Base-by-base conservation (phyloP, 2,113 vertebrate species). In the Periophthalmodon schlosseri region DNA sequence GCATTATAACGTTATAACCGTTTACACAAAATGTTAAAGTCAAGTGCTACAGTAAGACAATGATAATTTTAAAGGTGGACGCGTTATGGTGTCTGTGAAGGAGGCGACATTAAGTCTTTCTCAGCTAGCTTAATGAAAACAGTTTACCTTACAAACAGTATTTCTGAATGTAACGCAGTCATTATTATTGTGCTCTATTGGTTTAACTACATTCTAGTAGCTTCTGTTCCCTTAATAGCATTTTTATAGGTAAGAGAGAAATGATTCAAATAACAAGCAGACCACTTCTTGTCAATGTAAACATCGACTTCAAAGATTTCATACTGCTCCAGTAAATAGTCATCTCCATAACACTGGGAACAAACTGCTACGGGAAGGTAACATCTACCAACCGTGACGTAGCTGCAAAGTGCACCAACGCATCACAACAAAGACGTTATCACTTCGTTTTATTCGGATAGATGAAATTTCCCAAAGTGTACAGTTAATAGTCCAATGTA, bases 261-360 rank as follows among this genome's bases (percentile, higher is more conserved):
- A 1, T 7, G 44, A 10, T 76, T 76, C 57, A 73, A 71, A 77
- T 1, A 71, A 76, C 81, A 77, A 46, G 60, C 58, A 75, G 78
- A 83, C 79, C 83, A 80, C 78, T 78, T 84, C 80, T 88, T 68
- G 81, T 88, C 81, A 88, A 87, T 89, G 90, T 90, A 92, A 91
- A 92, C 91, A 92, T 57, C 79, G 87, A 89, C 85, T 89, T 88
- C 81, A 87, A 90, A 87, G 73, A 86, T 73, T 71, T 87, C 68
- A 68, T 65, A 79, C 54, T 34, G 33, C 1, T 72, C 76, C 91
- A 91, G 86, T 61, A 82, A 84, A 72, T 92, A 90, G 86, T 63
- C 87, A 0, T 0, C 60, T 63, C 86, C 91, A 50, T 64, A 21
- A 75, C 69, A 74, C 33, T 50, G 54, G 72, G 74, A 74, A 86